Percentiles rank a stretch among this genome's conserved stretches.
Evolutionary conservation across 2,888 invertebrate genomes (phyloP).

Genomic region (Torymus tubicola): DNA sequence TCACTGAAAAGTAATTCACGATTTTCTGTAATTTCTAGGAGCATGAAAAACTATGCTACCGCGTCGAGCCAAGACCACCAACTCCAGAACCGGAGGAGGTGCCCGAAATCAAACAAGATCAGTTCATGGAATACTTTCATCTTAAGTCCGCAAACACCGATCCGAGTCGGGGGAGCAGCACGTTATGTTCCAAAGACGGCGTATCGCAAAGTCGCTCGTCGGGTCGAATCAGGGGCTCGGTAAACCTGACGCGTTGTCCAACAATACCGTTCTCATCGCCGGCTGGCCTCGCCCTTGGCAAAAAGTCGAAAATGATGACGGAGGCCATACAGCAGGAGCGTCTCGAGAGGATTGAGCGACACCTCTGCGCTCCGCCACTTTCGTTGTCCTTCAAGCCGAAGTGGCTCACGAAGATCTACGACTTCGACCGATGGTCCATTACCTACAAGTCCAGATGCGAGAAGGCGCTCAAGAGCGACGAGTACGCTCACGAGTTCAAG

Average conservation of each 20-base stretch:
- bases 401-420: constrained; percentile 68
- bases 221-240: constrained; percentile 75
- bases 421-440: constrained; percentile 70
- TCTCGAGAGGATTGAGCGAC: constrained; percentile 78
- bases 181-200: constrained; percentile 24
- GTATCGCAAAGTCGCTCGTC: constrained; percentile 66
- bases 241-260: constrained; percentile 76
- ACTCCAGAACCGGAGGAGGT: constrained; percentile 52
- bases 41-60: constrained; percentile 60
- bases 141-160: constrained; percentile 67
- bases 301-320: constrained; percentile 76
- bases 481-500: constrained; percentile 70
- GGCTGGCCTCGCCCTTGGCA: constrained; percentile 77
- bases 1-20: too few relatives aligned
- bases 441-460: constrained; percentile 71
- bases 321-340: constrained; percentile 77
- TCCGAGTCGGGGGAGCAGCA: constrained; percentile 44
- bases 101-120: constrained; percentile 70
- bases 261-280: constrained; percentile 79
- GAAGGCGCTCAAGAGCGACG: constrained; percentile 58
- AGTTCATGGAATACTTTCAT: constrained; percentile 78
- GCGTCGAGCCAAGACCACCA: constrained; percentile 47
- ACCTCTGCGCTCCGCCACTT: constrained; percentile 76
- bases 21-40: constrained; percentile 57
- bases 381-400: constrained; percentile 66